These are phyloP conservation scores for Trinorchestia longiramus DNA, from an alignment of 1,140 invertebrate genomes.

Conservation along the genomic window DNA sequence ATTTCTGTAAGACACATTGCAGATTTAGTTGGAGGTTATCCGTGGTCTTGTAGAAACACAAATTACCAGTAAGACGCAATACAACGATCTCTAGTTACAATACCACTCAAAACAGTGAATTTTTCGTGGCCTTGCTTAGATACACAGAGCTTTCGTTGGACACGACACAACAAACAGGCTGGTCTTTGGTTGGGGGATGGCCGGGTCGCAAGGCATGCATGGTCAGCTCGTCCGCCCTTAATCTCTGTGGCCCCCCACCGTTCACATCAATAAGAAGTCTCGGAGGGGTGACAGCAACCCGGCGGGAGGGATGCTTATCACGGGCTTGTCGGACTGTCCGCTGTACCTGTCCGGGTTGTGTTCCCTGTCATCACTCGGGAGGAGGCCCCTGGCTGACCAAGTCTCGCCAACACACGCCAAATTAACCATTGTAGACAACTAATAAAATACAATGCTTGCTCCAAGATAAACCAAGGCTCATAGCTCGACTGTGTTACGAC, in stretches of 20 bases:
- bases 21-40: background rate
- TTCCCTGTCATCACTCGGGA: slow-evolving; percentile 52
- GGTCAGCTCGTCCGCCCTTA: slow-evolving; percentile 45
- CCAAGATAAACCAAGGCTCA: slow-evolving; percentile 18
- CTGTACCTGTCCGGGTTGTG: slow-evolving; percentile 36
- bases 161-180: slow-evolving; percentile 10
- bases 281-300: slow-evolving; percentile 41
- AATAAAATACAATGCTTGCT: slow-evolving; percentile 53
- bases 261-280: slow-evolving; percentile 50
- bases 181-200: slow-evolving; percentile 36
- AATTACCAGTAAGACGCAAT: background rate
- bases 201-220: slow-evolving; percentile 4
- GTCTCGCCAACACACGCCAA: slow-evolving; percentile 52
- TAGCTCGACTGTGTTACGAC: slow-evolving; percentile 33
- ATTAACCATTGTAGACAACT: slow-evolving; percentile 54
- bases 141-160: background rate
- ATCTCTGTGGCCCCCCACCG: slow-evolving; percentile 41
- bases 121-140: background rate
- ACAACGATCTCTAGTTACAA: background rate
- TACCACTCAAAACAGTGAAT: background rate
- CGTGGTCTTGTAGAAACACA: background rate
- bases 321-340: slow-evolving; percentile 45
- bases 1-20: background rate
- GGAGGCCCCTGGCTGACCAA: slow-evolving; percentile 30
- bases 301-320: slow-evolving; percentile 50